These are phyloP conservation scores for Actinernus sp. DNA, from an alignment of 92 coral and sea anemone genomes.

Conservation along the genomic window DNA sequence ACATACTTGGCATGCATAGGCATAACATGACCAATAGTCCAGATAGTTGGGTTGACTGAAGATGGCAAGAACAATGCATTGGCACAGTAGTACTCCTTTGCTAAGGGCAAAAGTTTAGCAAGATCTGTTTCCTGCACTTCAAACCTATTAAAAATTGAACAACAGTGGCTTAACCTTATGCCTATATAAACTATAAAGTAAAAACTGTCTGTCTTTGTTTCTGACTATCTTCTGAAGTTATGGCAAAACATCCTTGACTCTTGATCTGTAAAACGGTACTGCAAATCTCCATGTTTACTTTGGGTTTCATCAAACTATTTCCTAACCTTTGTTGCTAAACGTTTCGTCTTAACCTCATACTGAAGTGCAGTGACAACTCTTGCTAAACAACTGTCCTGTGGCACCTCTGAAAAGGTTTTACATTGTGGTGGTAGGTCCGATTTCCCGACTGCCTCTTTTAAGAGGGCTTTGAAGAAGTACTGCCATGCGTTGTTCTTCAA, in stretches of 20 bases:
- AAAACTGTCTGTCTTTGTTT: constrained; percentile 59
- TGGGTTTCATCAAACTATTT: constrained; percentile 58
- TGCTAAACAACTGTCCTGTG: constrained; percentile 44
- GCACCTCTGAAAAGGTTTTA: constrained; percentile 60
- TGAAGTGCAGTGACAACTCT: constrained; percentile 32
- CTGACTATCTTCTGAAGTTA: constrained; percentile 47
- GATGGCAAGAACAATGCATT: constrained; percentile 56
- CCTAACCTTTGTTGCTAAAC: constrained; percentile 32
- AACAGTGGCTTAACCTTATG: constrained; percentile 55
- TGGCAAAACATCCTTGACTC: constrained; percentile 66
- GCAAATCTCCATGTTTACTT: constrained; percentile 49
- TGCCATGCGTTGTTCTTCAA: too few relatives aligned
- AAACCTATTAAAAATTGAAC: constrained; percentile 59
- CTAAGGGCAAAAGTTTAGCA: constrained; percentile 14
- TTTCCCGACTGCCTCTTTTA: constrained; percentile 49
- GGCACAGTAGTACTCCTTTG: constrained; percentile 48
- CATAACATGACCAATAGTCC: constrained; percentile 68
- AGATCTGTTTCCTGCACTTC: constrained; percentile 37
- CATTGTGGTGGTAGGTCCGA: constrained; percentile 43
- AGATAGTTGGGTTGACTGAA: constrained; percentile 61
- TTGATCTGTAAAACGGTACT: constrained; percentile 69
- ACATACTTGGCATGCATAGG: constrained; percentile 62
- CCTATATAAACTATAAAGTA: too few relatives aligned
- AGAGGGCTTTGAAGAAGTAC: constrained; percentile 24
- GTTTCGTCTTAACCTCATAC: constrained; percentile 37